These are phyloP conservation scores for Conops quadrifasciatus DNA, from an alignment of 2,888 invertebrate species.

Conservation along the genomic window DNA sequence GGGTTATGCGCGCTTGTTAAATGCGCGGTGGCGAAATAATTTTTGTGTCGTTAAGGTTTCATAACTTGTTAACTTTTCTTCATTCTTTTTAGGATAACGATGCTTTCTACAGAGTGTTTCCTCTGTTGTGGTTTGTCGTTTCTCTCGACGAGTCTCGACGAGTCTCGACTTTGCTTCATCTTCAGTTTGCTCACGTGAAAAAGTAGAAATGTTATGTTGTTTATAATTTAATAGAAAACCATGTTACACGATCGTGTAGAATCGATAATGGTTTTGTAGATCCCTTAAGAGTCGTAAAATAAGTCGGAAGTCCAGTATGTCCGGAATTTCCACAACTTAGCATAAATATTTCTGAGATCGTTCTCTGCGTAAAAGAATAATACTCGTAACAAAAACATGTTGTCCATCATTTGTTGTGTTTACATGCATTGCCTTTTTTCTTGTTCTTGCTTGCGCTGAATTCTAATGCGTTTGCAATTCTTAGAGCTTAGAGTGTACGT, in stretches of 20 bases:
- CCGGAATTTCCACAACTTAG: conserved; percentile 46
- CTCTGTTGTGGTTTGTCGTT: neutral
- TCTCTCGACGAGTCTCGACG: no score
- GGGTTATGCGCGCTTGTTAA: conserved; percentile 14
- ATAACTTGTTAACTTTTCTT: conserved; percentile 29
- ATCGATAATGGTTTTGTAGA: neutral
- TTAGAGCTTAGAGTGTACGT: no score
- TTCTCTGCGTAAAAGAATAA: conserved; percentile 2
- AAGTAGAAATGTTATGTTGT: conserved; percentile 14
- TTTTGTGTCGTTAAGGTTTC: conserved; percentile 35
- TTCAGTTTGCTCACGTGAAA: conserved; percentile 4
- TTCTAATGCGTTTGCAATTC: conserved; percentile 19
- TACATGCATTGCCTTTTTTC: conserved; percentile 5
- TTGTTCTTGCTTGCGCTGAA: conserved; percentile 12
- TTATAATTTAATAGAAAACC: conserved; percentile 30
- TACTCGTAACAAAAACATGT: conserved; percentile 19
- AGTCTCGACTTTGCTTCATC: no score
- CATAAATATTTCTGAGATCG: conserved; percentile 46
- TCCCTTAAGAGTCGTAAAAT: no score
- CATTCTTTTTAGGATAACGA: neutral
- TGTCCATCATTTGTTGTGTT: conserved; percentile 33
- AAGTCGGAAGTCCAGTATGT: conserved; percentile 33
- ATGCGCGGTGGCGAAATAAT: conserved; percentile 30
- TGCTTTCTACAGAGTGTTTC: no score
- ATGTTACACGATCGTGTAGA: conserved; percentile 2